Evolutionary conservation across 2,888 invertebrate genomes (phyloP).

Genomic region (Rhagonycha fulva): DNA sequence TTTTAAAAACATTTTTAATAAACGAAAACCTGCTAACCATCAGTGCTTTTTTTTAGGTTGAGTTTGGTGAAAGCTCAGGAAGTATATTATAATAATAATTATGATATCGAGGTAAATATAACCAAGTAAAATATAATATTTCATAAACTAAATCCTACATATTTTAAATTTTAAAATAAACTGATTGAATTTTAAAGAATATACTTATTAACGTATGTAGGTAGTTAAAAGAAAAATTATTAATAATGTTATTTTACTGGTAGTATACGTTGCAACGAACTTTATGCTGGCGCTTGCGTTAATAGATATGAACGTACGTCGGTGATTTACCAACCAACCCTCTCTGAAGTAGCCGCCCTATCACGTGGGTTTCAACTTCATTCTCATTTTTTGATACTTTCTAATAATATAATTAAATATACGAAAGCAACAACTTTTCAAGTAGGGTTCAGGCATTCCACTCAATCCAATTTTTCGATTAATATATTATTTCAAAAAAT

Average conservation of each 20-base stretch:
- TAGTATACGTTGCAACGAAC: background rate
- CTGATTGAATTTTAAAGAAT: background rate
- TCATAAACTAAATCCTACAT: too few species aligned
- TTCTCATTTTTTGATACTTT: constrained; percentile 39
- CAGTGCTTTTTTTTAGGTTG: too few species aligned
- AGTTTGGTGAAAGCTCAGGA: too few species aligned
- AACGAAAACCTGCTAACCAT: too few species aligned
- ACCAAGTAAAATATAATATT: too few species aligned
- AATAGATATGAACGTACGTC: constrained; percentile 34
- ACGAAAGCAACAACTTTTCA: constrained; percentile 30
- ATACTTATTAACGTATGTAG: background rate
- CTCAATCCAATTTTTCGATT: background rate
- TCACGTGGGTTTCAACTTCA: constrained; percentile 44
- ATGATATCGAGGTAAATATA: too few species aligned
- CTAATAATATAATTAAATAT: constrained; percentile 34
- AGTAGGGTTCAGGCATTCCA: background rate
- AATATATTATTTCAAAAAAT: background rate
- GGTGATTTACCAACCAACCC: constrained; percentile 26
- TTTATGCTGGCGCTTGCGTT: constrained; percentile 35
- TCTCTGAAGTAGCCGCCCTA: constrained; percentile 45
- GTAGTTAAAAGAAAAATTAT: background rate
- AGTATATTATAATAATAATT: too few species aligned
- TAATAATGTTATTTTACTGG: too few species aligned
- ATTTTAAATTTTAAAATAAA: too few species aligned
- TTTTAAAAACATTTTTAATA: too few species aligned